Conservation (phyloP, 23 tunicate genomes). For the Trididemnum clinides region DNA sequence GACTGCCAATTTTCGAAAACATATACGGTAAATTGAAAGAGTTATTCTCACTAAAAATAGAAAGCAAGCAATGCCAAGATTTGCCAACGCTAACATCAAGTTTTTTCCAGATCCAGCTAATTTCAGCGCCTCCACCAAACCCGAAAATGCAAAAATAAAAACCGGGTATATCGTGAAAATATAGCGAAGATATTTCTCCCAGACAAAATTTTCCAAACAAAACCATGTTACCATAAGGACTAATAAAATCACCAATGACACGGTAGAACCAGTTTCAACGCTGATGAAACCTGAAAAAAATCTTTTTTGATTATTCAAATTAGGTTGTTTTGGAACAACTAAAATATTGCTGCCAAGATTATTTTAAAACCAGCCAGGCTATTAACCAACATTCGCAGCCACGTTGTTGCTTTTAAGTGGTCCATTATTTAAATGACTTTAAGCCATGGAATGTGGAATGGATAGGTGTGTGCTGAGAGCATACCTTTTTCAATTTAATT, state of each 20-base stretch:
- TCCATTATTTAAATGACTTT: no score
- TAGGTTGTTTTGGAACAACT: no score
- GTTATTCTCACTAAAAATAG: not conserved
- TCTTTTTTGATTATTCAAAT: no score
- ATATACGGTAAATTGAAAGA: not conserved
- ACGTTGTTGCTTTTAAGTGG: no score
- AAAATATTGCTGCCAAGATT: no score
- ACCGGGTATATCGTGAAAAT: conserved; percentile 42
- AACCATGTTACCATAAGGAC: conserved; percentile 23
- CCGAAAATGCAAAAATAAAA: conserved; percentile 15
- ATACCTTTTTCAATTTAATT: no score
- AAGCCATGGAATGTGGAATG: no score
- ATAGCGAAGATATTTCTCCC: conserved; percentile 33
- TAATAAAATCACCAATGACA: not conserved
- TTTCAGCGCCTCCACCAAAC: not conserved
- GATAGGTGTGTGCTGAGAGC: no score
- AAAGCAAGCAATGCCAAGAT: not conserved
- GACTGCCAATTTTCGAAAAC: not conserved
- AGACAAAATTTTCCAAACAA: not conserved
- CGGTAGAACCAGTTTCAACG: conserved; percentile 4
- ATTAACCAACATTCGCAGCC: no score
- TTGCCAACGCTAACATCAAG: conserved; percentile 10
- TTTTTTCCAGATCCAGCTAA: not conserved
- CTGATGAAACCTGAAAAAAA: not conserved
- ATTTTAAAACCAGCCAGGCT: no score